phyloP scores from a whole-genome alignment of 2,113 vertebrate species.

The Lutjanus erythropterus region DNA sequence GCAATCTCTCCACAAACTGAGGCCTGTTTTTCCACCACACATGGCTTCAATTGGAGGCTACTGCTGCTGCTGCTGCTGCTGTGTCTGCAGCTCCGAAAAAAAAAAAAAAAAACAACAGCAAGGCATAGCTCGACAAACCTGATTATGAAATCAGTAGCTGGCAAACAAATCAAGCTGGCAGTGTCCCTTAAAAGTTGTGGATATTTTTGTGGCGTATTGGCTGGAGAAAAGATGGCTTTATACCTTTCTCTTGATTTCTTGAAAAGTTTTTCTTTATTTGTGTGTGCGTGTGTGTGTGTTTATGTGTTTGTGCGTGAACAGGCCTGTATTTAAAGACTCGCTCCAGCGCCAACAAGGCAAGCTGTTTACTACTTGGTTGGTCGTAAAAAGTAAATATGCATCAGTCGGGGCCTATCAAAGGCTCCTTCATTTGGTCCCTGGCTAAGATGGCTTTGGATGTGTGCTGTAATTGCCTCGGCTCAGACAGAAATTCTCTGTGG shows the following conservation, averaged over 20 bases:
- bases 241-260: not conserved
- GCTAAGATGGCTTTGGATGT: constrained; percentile 66
- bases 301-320: constrained; percentile 58
- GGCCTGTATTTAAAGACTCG: constrained; percentile 62
- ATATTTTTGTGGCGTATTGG: constrained; percentile 13
- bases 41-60: constrained; percentile 81
- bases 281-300: constrained; percentile 19
- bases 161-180: constrained; percentile 41
- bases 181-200: not conserved
- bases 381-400: constrained; percentile 81
- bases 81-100: constrained; percentile 62
- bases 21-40: constrained; percentile 81
- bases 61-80: constrained; percentile 66
- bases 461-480: constrained; percentile 69
- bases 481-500: constrained; percentile 76
- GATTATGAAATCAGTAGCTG: constrained; percentile 76
- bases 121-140: constrained; percentile 68
- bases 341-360: constrained; percentile 70
- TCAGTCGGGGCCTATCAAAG: constrained; percentile 77
- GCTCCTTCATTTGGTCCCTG: constrained; percentile 74
- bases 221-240: not conserved
- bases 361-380: constrained; percentile 80
- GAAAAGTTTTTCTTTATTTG: constrained; percentile 29
- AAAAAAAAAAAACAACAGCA: constrained; percentile 32
- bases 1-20: constrained; percentile 74